Percentiles rank a stretch among this genome's conserved stretches.
Evolutionary conservation across 2,888 invertebrate genomes (phyloP).

Genomic region (Nomada fucata): DNA sequence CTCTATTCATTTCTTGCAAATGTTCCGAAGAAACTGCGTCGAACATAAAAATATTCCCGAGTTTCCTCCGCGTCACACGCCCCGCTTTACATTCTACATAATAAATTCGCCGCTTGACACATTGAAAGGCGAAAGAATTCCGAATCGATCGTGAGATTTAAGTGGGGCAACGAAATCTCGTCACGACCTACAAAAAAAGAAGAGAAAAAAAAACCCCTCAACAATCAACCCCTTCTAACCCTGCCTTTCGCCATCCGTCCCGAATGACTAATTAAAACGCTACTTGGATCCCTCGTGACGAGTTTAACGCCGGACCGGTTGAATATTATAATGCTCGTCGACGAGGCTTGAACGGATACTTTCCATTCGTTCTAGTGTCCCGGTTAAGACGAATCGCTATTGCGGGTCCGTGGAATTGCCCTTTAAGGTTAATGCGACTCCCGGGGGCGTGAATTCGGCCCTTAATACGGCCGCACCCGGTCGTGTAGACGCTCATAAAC

Average conservation of each 20-base stretch:
- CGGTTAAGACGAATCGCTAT: conserved; percentile 43
- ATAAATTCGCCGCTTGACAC: not conserved
- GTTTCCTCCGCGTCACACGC: not conserved
- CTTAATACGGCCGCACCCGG: conserved; percentile 54
- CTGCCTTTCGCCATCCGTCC: not conserved
- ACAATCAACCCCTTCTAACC: not conserved
- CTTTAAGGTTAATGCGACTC: conserved; percentile 59
- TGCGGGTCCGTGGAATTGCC: conserved; percentile 48
- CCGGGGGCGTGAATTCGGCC: conserved; percentile 61
- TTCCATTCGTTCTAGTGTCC: conserved; percentile 9
- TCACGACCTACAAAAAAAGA: not conserved
- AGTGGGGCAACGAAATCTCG: conserved; percentile 28
- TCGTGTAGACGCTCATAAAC: conserved; percentile 75
- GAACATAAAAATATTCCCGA: not conserved
- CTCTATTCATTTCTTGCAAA: too few species aligned
- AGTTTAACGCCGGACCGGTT: not conserved
- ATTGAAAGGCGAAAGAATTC: not conserved
- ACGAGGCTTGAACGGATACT: not conserved
- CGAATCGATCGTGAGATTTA: conserved; percentile 19
- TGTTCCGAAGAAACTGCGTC: too few species aligned
- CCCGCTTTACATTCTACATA: not conserved
- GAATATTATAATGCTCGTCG: conserved; percentile 47
- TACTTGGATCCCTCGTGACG: conserved; percentile 8
- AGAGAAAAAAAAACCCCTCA: not conserved
- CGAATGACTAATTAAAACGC: conserved; percentile 39